Base-by-base conservation (phyloP, 2,888 invertebrate species). In the Bombylius discolor region DNA sequence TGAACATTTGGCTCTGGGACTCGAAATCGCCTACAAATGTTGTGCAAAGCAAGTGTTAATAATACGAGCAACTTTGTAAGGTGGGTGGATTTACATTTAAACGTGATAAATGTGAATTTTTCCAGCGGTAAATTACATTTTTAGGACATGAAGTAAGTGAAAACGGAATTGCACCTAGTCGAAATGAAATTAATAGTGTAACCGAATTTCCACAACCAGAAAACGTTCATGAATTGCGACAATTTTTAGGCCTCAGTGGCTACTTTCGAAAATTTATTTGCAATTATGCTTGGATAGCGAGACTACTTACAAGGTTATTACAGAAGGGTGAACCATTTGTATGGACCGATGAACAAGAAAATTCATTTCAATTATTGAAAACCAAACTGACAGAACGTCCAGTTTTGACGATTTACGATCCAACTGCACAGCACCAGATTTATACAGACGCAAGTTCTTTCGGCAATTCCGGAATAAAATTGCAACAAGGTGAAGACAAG, bases 211-310 rank as follows among this genome's bases (percentile, higher is more conserved):
- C n/a, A n/a, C n/a, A n/a, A n/a, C n/a, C n/a, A n/a, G n/a, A n/a
- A n/a, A n/a, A n/a, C n/a, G n/a, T n/a, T n/a, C n/a, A n/a, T n/a
- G 45, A 7, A 49, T 13, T 55, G 5, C 46, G 51, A 32, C 34
- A 31, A 13, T 51, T 55, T 31, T 36, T 55, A 14, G 55, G 55
- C 9, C 45, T 55, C 34, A 46, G 36, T 4, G 45, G 46, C 13
- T 55, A 45, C 33, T 51, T 49, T 14, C 4, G 47, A 9, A 44
- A 34, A n/a, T 55, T 55, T 39, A 51, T 55, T n/a, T 47, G 34
- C 3, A 47, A 47, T 36, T 34, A 14, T 47, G 32, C 55, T 4
- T 32, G 31, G 3, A 12, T 55, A 13, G 55, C 42, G 5, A 23
- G 33, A 42, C 49, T 50, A 9, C 13, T 48, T 32, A 48, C 48